Evolutionary conservation across 2,888 invertebrate species (phyloP).

Genomic region (Agriopis aurantiaria): DNA sequence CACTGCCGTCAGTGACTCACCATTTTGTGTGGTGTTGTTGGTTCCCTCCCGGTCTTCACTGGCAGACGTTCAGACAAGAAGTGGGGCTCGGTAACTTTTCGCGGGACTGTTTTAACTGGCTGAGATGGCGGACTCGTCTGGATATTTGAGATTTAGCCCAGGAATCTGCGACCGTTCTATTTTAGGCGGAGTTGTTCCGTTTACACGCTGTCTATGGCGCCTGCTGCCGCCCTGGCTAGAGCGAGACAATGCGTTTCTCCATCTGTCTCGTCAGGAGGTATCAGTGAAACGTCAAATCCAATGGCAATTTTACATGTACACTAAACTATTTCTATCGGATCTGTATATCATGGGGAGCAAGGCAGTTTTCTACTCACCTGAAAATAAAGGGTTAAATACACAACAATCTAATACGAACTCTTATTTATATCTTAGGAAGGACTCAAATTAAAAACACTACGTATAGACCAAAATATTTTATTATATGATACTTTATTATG

Average conservation of each 20-base stretch:
- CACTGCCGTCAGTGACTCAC: slow-evolving; percentile 86
- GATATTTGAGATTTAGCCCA: slow-evolving; percentile 88
- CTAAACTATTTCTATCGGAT: slow-evolving; percentile 84
- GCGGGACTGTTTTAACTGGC: slow-evolving; percentile 90
- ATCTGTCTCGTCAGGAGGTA: slow-evolving; percentile 56
- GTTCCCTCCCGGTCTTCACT: slow-evolving; percentile 89
- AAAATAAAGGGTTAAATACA: slow-evolving; percentile 23
- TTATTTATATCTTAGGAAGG: slow-evolving; percentile 18
- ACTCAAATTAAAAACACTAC: neutral
- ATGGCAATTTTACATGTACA: slow-evolving; percentile 82
- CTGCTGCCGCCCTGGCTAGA: slow-evolving; percentile 58
- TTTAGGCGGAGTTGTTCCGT: slow-evolving; percentile 77
- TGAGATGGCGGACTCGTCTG: slow-evolving; percentile 90
- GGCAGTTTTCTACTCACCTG: slow-evolving; percentile 53
- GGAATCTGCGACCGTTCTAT: slow-evolving; percentile 86
- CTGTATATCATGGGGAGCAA: slow-evolving; percentile 67
- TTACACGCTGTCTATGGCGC: slow-evolving; percentile 66
- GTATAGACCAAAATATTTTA: slow-evolving; percentile 7
- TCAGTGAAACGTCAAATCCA: slow-evolving; percentile 71
- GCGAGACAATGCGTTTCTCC: slow-evolving; percentile 68
- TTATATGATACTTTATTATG: slow-evolving; percentile 23
- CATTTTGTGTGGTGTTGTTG: slow-evolving; percentile 89
- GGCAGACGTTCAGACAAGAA: slow-evolving; percentile 92
- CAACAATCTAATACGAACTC: neutral
- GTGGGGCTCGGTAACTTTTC: slow-evolving; percentile 90